Evolutionary conservation across 2,797 vertebrate species (phyloP).

Genomic region (Allenopithecus nigroviridis): DNA sequence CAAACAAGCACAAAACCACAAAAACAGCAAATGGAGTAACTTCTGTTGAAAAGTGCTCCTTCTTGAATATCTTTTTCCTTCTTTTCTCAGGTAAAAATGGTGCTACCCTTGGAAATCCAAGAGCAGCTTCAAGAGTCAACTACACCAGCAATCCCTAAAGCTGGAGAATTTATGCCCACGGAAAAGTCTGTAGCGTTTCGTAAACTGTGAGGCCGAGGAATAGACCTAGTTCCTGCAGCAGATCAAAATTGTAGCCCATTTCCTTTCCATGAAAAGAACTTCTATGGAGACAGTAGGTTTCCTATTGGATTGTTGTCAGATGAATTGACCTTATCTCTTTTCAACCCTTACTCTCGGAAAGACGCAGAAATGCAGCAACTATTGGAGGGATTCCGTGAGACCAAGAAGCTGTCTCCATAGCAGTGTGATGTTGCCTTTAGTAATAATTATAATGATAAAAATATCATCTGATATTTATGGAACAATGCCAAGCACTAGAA

Average conservation of each 20-base stretch:
- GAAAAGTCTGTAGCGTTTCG: not conserved
- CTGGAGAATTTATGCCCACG: not conserved
- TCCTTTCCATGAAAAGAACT: not conserved
- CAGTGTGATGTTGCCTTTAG: not conserved
- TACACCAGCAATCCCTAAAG: rapidly evolving
- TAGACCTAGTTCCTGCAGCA: rapidly evolving
- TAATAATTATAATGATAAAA: not conserved
- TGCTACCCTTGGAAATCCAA: not conserved
- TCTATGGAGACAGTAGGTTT: not conserved
- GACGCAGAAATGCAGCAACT: not conserved
- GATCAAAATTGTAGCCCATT: not conserved
- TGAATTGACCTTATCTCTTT: not conserved
- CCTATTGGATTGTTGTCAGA: not conserved
- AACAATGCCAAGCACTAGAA: not conserved
- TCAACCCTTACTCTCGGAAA: not conserved
- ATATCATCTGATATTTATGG: not conserved
- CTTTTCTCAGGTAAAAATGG: not conserved
- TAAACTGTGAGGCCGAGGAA: rapidly evolving
- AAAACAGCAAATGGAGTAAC: not conserved
- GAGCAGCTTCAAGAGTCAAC: not conserved
- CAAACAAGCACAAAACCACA: conserved; percentile 56
- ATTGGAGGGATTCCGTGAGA: not conserved
- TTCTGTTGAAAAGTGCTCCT: conserved; percentile 13
- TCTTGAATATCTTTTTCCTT: not conserved
- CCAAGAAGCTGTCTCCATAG: not conserved